Base-by-base conservation (phyloP, 2,888 invertebrate genomes). In the Drosophila mettleri region DNA sequence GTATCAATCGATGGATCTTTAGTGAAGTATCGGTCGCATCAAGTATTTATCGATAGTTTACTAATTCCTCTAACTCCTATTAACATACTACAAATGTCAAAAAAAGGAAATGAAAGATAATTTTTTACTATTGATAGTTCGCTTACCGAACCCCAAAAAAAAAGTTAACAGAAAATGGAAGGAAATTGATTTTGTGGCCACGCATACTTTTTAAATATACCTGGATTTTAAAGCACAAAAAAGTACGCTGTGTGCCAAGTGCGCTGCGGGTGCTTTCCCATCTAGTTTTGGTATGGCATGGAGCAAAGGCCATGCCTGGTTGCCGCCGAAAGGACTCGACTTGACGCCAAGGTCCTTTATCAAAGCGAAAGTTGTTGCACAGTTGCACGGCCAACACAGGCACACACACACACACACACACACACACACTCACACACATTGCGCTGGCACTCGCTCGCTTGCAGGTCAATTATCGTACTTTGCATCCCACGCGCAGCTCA, bases 311-410 rank as follows among this genome's bases (percentile, higher is more conserved):
- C 60, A 84, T 69, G 88, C 86, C 73, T 78, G 70, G 80, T 51
- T 84, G 83, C 80, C 74, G 67, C 63, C 73, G 67, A 85, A 88
- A 84, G 84, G 75, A 82, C 79, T 76, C 79, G 74, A 74, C 71
- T 74, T 76, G 74, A 75, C 87, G 87, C 82, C 83, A 84, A 84
- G 84, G 86, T 84, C 86, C 71, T 86, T 78, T 88, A 85, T 85
- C 88, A 88, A 88, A 85, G 88, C 84, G 75, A 83, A 87, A 86
- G 87, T 87, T 87, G 81, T 80, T 84, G 81, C 85, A 84, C 85
- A 82, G 87, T 87, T 81, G 82, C 87, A 78, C 52, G 85, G 69
- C 82, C 66, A 69, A 62, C 79, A 69, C 34, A 58, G 48, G 48
- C 41, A 52, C 29, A 49, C 64, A 61, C 60, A 52, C 45, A 54